Base-by-base conservation (phyloP, 2,797 vertebrate genomes). In the Gymnoscopelus braueri region DNA sequence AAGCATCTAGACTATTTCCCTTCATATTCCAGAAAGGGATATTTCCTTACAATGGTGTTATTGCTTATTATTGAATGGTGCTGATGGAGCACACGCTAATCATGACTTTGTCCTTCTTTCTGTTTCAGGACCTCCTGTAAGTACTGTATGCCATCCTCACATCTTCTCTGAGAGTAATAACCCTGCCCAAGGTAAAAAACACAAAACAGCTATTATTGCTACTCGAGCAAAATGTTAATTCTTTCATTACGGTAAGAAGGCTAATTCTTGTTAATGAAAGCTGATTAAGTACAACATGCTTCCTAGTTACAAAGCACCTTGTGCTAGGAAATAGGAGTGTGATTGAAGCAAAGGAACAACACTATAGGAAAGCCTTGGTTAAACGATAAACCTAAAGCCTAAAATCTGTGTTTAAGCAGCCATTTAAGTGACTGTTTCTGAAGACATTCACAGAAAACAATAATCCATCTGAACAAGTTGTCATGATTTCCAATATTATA, bases 121-220 rank as follows among this genome's bases (percentile, higher is more conserved):
- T 90, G 72, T 89, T 87, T 82, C 89, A 99, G 98, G 98, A 95
- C 95, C 95, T 94, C 95, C 97, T 94, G 98, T 99, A 98, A 99
- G 97, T 99, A 44, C 39, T 44, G 39, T 10, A 99, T 87, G 39
- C 71, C 80, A 57, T 85, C 80, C 80, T 86, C 82, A 55, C 81
- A 72, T 78, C 83, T 78, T 76, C 79, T 65, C 60, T 78, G 72
- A 73, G 64, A 77, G 68, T 70, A 72, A 74, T 60, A 47, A 5
- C 71, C 65, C 57, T 2, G 47, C 19, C 59, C 49, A 88, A 90
- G 88, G 89, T 92, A 90, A 89, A 83, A 65, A 26, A 14, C 63
- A 54, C 3, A 5, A 61, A 59, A 26, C 1, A 44, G 9, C 39
- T 44, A 44, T 44, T 44, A 44, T 44, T 44, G 7, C 39, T 32